Base-by-base conservation (phyloP, 2,113 vertebrate genomes). In the Paramormyrops kingsleyae region DNA sequence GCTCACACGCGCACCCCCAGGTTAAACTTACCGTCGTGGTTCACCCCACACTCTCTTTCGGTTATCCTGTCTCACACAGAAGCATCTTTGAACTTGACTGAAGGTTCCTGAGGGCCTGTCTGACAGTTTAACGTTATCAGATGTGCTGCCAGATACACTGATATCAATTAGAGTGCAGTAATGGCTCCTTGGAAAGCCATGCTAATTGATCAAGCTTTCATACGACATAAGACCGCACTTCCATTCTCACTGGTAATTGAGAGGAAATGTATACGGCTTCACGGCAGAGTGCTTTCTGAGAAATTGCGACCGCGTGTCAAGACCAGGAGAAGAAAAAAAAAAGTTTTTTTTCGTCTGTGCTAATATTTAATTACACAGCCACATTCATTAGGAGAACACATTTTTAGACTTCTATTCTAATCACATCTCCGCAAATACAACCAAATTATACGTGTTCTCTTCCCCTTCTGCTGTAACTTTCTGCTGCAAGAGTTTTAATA, bases 291-390 rank as follows among this genome's bases (percentile, higher is more conserved):
- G 56, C 27, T 24, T 87, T 87, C 27, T 77, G 46, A 90, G 35
- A 87, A 80, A 74, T 10, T 46, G 19, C 42, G 44, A 44, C 47
- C 19, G 35, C 77, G 44, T 56, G 66, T 53, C n/a, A 87, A 87
- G 85, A 35, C 85, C 27, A 31, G n/a, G 59, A 27, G 87, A 49
- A 53, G 31, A 39, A 87, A 53, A 87, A 52, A 46, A 5, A n/a
- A 66, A 4, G n/a, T 46, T 19, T 53, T 53, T 46, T 83, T 87
- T 80, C 31, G 7, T 80, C 46, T 85, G 46, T 77, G 89, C 46
- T 87, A 90, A 77, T 90, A 87, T 87, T 87, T 53, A 87, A 90
- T 90, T 87, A 87, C 27, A 87, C 27, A 90, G 84, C 59, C 66
- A 17, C 19, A 56, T 53, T 77, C 85, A 87, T 87, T 87, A 90